Evolutionary conservation across 30 jellyfish, hydroid and myxozoan species (phyloP).

Genomic region (Aurelia sp.): DNA sequence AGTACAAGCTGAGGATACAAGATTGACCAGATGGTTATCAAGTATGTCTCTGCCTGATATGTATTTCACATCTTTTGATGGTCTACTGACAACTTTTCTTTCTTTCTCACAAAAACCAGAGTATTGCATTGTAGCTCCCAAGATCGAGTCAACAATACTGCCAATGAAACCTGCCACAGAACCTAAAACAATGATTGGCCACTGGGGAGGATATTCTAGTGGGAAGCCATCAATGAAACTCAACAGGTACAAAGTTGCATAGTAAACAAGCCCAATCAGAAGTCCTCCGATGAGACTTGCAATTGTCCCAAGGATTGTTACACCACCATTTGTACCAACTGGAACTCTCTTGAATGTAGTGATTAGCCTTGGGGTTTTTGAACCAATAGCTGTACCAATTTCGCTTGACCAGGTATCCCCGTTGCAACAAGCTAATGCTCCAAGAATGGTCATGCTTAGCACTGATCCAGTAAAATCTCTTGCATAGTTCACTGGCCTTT

Average conservation of each 20-base stretch:
- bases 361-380: conserved; percentile 76
- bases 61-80: conserved; percentile 54
- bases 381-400: conserved; percentile 90
- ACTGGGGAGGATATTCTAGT: conserved; percentile 75
- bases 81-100: conserved; percentile 73
- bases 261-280: conserved; percentile 65
- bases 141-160: conserved; percentile 72
- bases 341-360: conserved; percentile 85
- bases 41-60: conserved; percentile 68
- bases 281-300: conserved; percentile 91
- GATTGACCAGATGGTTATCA: conserved; percentile 63
- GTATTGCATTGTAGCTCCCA: conserved; percentile 90
- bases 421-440: conserved; percentile 88
- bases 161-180: conserved; percentile 83
- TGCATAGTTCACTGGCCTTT: conserved; percentile 78
- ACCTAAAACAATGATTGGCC: conserved; percentile 70
- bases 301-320: conserved; percentile 66
- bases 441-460: conserved; percentile 65
- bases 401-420: conserved; percentile 98
- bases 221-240: conserved; percentile 23
- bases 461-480: conserved; percentile 79
- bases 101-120: conserved; percentile 77
- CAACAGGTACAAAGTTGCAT: not conserved
- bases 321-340: conserved; percentile 89
- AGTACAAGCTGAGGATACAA: conserved; percentile 69